These are phyloP conservation scores for Dynastes hyllus DNA, from an alignment of 2,888 invertebrate genomes.

Conservation along the genomic window DNA sequence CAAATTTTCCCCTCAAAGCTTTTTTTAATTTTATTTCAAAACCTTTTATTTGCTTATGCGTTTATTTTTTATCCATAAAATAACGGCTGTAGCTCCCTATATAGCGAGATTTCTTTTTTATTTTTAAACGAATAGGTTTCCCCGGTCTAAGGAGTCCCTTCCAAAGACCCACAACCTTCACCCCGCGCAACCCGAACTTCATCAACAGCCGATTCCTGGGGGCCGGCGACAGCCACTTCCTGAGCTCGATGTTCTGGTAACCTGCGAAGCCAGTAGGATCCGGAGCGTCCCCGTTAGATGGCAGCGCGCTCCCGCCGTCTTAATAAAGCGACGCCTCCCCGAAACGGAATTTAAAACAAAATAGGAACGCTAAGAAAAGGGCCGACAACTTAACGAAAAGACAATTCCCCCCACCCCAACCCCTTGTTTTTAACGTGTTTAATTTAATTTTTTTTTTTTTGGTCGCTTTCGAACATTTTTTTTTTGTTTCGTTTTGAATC, in stretches of 20 bases:
- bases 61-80: neutral
- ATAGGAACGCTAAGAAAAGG: neutral
- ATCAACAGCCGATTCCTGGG: conserved; percentile 62
- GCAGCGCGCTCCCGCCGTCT: too few species aligned
- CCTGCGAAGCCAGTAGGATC: neutral
- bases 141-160: conserved; percentile 49
- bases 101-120: conserved; percentile 3
- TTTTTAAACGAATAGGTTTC: conserved; percentile 48
- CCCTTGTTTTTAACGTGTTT: neutral
- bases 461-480: neutral
- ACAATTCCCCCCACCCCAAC: neutral
- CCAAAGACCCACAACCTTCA: conserved; percentile 52
- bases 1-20: too few species aligned
- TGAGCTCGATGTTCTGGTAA: conserved; percentile 64
- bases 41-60: neutral
- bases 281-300: neutral
- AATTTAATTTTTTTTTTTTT: neutral
- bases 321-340: neutral
- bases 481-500: neutral
- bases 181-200: conserved; percentile 54
- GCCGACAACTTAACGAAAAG: neutral
- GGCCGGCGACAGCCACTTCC: conserved; percentile 67
- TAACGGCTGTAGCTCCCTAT: neutral
- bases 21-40: too few species aligned
- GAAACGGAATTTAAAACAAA: neutral